Base-by-base conservation (phyloP, 2,797 vertebrate species). In the Epinephelus coioides region DNA sequence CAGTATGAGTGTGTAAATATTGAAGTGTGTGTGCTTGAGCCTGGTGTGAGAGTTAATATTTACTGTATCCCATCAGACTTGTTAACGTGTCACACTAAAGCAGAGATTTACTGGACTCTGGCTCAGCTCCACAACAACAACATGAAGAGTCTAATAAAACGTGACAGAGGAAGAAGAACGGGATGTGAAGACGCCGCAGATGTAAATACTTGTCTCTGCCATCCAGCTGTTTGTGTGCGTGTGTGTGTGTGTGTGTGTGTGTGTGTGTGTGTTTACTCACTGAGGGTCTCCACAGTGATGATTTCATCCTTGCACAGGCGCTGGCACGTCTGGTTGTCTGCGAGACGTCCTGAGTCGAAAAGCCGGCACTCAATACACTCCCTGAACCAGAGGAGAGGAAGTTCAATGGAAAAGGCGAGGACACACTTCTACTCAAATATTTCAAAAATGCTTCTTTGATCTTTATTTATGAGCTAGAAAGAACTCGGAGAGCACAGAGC, bases 361-460 rank as follows among this genome's bases (percentile, higher is more conserved):
- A 99, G 95, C 50, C 95, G 92, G 89, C 98, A 99, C 81, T 99
- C 98, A 0, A 99, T 97, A 40, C 98, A 99, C 46, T 99, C 97
- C 93, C 98, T 99, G 89, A 56, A 88, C 44, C 61, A 60, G 74
- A 74, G 70, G 0, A 49, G 51, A 65, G 14, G 6, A n/a, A 38
- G 40, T 62, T 76, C n/a, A 56, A 11, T 13, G 30, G 51, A 69
- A 57, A 54, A 55, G 21, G 2, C 0, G 14, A 55, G 23, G 11
- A 63, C 44, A 59, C 40, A 62, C 57, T 2, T 19, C 2, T 0
- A 3, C 6, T 67, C 6, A 40, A 6, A n/a, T 17, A 0, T 43
- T 38, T 64, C 3, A 25, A 51, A 30, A 67, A 43, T 3, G 3
- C 49, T 30, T 18, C 43, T 25, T 6, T 61, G 4, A 23, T 64